Evolutionary conservation across 2,113 vertebrate genomes (phyloP).

Genomic region (Leuciscus idus): DNA sequence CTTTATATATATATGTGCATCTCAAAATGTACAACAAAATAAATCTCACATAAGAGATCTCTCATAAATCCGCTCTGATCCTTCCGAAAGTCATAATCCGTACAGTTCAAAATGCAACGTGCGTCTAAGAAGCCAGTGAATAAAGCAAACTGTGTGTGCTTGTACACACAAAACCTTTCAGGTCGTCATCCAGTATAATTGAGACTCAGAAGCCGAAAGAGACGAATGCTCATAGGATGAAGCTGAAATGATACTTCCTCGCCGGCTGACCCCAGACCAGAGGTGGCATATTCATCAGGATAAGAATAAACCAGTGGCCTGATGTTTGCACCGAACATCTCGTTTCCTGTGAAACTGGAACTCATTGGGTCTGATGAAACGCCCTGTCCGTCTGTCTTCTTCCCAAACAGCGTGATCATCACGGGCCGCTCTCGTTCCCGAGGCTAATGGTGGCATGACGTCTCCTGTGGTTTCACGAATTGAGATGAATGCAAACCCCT

Average conservation of each 20-base stretch:
- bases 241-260: constrained; percentile 32
- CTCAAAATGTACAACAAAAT: background rate
- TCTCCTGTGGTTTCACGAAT: background rate
- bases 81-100: background rate
- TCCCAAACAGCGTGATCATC: background rate
- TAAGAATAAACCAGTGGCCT: constrained; percentile 9
- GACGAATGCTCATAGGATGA: constrained; percentile 24
- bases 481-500: constrained; percentile 21
- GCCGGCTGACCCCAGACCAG: constrained; percentile 13
- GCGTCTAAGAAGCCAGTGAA: too few species aligned
- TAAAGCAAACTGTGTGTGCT: background rate
- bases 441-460: background rate
- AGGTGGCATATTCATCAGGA: constrained; percentile 29
- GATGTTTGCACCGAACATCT: background rate
- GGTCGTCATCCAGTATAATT: background rate
- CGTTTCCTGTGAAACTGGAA: constrained; percentile 12
- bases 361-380: constrained; percentile 5
- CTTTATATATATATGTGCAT: background rate
- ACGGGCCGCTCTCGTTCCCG: background rate
- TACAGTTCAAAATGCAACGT: background rate
- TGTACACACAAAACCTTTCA: background rate
- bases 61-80: background rate
- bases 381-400: background rate
- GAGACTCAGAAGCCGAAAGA: background rate
- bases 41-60: background rate